Percentiles rank a stretch among this genome's conserved stretches.
These are phyloP conservation scores for Manacus vitellinus DNA, from an alignment of 2,113 vertebrate species.

Conservation along the genomic window DNA sequence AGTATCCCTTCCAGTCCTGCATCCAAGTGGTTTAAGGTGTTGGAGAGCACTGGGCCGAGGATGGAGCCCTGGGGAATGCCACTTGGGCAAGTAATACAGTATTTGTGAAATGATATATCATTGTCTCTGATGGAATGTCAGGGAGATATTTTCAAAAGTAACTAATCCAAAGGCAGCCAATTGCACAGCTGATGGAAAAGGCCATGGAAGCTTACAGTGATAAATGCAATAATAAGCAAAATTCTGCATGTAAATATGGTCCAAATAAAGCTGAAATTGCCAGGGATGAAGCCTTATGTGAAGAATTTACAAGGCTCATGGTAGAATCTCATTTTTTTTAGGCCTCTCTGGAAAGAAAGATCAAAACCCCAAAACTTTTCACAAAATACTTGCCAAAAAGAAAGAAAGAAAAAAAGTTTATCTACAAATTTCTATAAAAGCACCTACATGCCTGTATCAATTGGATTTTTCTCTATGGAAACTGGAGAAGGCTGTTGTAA, in stretches of 20 bases:
- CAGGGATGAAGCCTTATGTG: background rate
- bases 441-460: background rate
- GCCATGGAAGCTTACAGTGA: background rate
- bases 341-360: background rate
- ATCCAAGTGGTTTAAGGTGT: too few species aligned
- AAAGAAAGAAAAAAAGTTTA: too few species aligned
- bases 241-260: background rate
- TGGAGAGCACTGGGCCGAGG: background rate
- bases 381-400: background rate
- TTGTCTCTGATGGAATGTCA: fast-evolving
- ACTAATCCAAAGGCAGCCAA: background rate
- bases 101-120: background rate
- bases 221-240: background rate
- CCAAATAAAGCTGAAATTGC: background rate
- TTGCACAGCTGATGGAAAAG: background rate
- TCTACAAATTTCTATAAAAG: background rate
- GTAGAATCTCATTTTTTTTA: background rate
- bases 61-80: background rate
- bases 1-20: background rate
- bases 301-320: background rate
- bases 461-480: background rate
- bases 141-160: background rate
- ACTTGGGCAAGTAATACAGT: fast-evolving
- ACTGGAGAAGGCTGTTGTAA: background rate
- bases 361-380: background rate